These are phyloP conservation scores for Parasteatoda lunata DNA, from an alignment of 2,888 invertebrate species.

Conservation along the genomic window DNA sequence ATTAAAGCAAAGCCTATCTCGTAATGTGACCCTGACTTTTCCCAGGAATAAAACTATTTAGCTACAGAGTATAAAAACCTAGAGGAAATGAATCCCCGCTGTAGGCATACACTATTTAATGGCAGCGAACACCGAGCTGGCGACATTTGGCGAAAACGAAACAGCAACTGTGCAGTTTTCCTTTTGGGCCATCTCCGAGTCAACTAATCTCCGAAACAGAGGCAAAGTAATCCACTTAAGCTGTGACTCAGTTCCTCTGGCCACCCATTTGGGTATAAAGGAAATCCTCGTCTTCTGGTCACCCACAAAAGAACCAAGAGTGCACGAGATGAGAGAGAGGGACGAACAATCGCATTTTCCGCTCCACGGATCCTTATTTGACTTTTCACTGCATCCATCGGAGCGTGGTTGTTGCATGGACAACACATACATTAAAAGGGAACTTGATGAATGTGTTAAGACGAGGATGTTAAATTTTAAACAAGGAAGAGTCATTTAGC, in stretches of 20 bases:
- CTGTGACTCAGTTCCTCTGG: constrained; percentile 29
- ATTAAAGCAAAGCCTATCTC: too few relatives aligned
- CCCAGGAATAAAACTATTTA: neutral
- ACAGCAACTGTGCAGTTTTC: constrained; percentile 7
- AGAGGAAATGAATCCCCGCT: neutral
- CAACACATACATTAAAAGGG: neutral
- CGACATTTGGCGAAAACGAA: constrained; percentile 2
- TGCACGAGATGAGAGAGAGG: neutral
- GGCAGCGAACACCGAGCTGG: neutral
- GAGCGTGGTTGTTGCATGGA: constrained; percentile 22
- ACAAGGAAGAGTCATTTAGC: constrained; percentile 36
- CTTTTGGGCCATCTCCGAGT: constrained; percentile 7
- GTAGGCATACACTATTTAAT: neutral
- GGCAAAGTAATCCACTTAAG: constrained; percentile 56
- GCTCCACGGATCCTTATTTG: constrained; percentile 53
- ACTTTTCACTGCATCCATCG: constrained; percentile 29
- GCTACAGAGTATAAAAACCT: neutral
- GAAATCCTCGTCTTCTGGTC: neutral
- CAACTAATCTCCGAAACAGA: constrained; percentile 59
- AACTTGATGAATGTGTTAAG: constrained; percentile 41
- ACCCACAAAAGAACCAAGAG: neutral
- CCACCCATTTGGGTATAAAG: neutral
- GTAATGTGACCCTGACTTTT: too few relatives aligned
- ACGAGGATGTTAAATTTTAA: constrained; percentile 28
- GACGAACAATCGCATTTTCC: constrained; percentile 52